A percentile compares a stretch with the other conserved stretches of the same genome.
These are phyloP conservation scores for Leucozona laternaria DNA, from an alignment of 2,888 invertebrate genomes.

Conservation along the genomic window DNA sequence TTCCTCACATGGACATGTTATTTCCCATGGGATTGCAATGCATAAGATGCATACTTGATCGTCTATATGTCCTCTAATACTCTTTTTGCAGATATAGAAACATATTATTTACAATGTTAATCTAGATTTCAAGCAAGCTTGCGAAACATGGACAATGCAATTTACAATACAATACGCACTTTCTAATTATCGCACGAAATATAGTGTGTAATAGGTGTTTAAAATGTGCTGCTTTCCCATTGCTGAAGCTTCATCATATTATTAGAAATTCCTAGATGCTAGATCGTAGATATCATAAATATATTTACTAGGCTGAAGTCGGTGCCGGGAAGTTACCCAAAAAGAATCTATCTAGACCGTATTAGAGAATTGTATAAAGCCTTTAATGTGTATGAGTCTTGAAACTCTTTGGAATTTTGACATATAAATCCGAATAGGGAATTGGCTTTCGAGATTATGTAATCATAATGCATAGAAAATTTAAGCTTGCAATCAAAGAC, in stretches of 20 bases:
- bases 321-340: too few relatives aligned
- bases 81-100: conserved; percentile 28
- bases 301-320: too few relatives aligned
- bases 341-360: too few relatives aligned
- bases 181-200: conserved; percentile 13
- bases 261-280: neutral
- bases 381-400: too few relatives aligned
- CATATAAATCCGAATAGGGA: too few relatives aligned
- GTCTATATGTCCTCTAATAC: conserved; percentile 23
- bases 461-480: too few relatives aligned
- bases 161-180: conserved; percentile 54
- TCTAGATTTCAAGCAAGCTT: conserved; percentile 50
- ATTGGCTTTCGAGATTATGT: too few relatives aligned
- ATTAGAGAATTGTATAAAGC: too few relatives aligned
- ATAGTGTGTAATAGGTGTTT: neutral
- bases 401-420: too few relatives aligned
- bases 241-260: neutral
- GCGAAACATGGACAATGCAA: conserved; percentile 34
- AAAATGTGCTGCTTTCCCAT: conserved; percentile 49
- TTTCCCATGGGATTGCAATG: conserved; percentile 54
- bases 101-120: conserved; percentile 44
- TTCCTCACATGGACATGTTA: conserved; percentile 39
- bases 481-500: too few relatives aligned
- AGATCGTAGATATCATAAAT: too few relatives aligned
- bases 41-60: conserved; percentile 28